Conservation (phyloP, 2,113 vertebrate species). For the Varanus salvator region DNA sequence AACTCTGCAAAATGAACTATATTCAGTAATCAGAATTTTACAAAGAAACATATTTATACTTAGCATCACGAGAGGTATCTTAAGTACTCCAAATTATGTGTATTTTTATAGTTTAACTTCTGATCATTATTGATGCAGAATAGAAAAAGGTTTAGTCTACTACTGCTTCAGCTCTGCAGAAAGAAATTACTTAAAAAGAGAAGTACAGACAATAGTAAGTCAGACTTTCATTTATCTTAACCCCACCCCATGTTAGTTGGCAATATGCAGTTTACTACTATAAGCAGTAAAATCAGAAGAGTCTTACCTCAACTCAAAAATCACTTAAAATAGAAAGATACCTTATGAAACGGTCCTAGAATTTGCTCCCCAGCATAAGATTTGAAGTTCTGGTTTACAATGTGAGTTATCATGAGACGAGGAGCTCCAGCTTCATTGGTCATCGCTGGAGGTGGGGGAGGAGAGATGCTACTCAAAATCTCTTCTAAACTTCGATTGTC, state of each 20-base stretch:
- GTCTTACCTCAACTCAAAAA: conserved; percentile 40
- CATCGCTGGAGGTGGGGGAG: conserved; percentile 97
- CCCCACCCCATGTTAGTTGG: not conserved
- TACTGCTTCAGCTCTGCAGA: conserved; percentile 6
- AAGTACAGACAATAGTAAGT: conserved; percentile 29
- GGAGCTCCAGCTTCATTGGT: conserved; percentile 97
- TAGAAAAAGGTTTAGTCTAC: conserved; percentile 1
- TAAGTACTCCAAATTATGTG: conserved; percentile 48
- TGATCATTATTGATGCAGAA: conserved; percentile 40
- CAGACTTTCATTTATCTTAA: conserved; percentile 2
- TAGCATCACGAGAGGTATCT: conserved; percentile 54
- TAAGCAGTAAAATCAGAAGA: conserved; percentile 32
- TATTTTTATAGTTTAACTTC: conserved; percentile 40
- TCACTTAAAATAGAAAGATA: conserved; percentile 69
- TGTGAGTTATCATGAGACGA: conserved; percentile 98
- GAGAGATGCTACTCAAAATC: conserved; percentile 94
- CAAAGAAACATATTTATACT: conserved; percentile 48
- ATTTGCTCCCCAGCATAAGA: conserved; percentile 93
- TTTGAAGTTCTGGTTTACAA: conserved; percentile 99
- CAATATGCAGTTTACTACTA: conserved; percentile 24
- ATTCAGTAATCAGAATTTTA: conserved; percentile 8
- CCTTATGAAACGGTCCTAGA: conserved; percentile 99
- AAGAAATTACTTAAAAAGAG: conserved; percentile 36
- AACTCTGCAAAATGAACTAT: conserved; percentile 43
- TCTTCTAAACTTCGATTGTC: conserved; percentile 95